phyloP scores from a whole-genome alignment of 1,140 invertebrate species.

The Octopus sinensis region DNA sequence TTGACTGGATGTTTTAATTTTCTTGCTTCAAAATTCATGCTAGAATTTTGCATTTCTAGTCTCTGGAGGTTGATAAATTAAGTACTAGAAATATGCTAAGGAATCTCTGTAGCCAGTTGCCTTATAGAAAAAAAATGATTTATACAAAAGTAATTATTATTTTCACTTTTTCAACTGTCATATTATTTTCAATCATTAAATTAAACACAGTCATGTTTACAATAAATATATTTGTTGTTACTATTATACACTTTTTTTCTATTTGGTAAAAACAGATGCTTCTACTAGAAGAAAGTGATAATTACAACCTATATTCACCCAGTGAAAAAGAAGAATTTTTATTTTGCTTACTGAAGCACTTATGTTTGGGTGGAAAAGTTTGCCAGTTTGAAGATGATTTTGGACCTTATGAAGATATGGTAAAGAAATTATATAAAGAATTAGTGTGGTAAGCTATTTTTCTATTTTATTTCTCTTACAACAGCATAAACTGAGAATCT shows the following conservation, averaged over 20 bases:
- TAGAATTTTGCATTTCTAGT: too few relatives aligned
- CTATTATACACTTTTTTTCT: slow-evolving; percentile 10
- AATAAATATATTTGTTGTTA: not conserved
- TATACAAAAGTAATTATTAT: not conserved
- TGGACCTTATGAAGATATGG: slow-evolving; percentile 62
- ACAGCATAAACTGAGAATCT: too few relatives aligned
- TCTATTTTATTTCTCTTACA: too few relatives aligned
- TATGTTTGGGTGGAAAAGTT: slow-evolving; percentile 64
- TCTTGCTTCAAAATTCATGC: too few relatives aligned
- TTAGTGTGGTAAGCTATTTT: slow-evolving; percentile 60
- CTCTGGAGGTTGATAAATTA: too few relatives aligned
- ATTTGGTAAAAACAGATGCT: slow-evolving; percentile 55
- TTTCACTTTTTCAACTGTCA: not conserved
- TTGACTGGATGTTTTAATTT: too few relatives aligned
- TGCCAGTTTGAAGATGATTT: slow-evolving; percentile 67
- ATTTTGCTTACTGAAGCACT: slow-evolving; percentile 63
- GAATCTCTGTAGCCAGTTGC: too few relatives aligned
- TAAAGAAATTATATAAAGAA: slow-evolving; percentile 66
- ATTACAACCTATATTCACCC: slow-evolving; percentile 59
- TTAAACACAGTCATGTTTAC: not conserved
- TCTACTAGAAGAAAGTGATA: slow-evolving; percentile 60
- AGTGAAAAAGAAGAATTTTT: slow-evolving; percentile 64
- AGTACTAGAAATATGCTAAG: too few relatives aligned
- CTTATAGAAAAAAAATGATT: too few relatives aligned
- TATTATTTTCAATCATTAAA: not conserved